Conservation (phyloP, 2,113 vertebrate species). For the Rhipidura dahli region DNA sequence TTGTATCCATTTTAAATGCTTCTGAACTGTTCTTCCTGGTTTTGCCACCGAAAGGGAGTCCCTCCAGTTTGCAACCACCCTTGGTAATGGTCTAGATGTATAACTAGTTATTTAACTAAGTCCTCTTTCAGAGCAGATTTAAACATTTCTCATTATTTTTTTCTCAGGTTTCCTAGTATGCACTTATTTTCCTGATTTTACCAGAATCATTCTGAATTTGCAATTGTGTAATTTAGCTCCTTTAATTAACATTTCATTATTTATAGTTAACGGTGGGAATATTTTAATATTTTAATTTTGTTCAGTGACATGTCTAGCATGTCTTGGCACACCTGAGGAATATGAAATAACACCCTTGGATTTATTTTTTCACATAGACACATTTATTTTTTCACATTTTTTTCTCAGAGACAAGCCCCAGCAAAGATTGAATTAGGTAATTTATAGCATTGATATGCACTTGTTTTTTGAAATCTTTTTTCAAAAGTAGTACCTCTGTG, state of each 20-base stretch:
- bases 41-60: background rate
- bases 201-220: background rate
- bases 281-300: background rate
- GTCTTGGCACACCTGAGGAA: background rate
- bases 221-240: background rate
- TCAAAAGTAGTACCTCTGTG: background rate
- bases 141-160: background rate
- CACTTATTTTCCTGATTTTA: background rate
- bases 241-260: background rate
- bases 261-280: background rate
- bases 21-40: background rate
- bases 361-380: background rate
- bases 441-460: background rate
- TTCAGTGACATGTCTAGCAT: background rate
- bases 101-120: background rate
- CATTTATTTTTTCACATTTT: background rate
- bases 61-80: background rate
- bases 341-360: background rate
- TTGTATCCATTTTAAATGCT: background rate
- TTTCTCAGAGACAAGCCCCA: background rate
- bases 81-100: background rate
- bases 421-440: background rate
- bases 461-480: background rate
- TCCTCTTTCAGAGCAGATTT: background rate
- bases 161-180: background rate